phyloP scores from a whole-genome alignment of 2,797 vertebrate genomes.

The Chelon auratus region DNA sequence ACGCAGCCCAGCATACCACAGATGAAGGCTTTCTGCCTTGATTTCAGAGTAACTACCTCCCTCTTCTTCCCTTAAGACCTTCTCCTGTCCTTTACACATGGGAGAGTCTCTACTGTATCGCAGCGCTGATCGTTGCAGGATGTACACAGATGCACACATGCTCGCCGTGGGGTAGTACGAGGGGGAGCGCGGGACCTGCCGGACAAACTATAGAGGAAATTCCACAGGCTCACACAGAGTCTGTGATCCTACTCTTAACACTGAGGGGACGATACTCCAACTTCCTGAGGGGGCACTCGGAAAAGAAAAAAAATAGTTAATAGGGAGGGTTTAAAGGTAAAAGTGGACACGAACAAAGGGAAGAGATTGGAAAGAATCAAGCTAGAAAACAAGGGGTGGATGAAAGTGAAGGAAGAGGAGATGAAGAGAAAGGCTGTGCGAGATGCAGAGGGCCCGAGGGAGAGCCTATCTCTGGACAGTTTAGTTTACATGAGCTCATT shows the following conservation, averaged over 20 bases:
- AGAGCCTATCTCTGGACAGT: conserved; percentile 37
- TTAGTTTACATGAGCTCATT: conserved; percentile 69
- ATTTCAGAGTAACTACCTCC: conserved; percentile 2
- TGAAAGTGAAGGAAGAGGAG: conserved; percentile 53
- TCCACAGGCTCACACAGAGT: conserved; percentile 75
- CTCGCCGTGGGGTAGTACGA: conserved; percentile 37
- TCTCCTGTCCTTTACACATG: conserved; percentile 40
- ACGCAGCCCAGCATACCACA: not conserved
- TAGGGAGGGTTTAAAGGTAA: conserved; percentile 8
- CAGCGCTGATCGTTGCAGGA: conserved; percentile 45
- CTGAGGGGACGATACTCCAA: conserved; percentile 42
- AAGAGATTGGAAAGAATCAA: conserved; percentile 19
- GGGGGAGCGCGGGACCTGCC: conserved; percentile 45
- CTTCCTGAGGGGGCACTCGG: conserved; percentile 12
- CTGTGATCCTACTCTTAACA: conserved; percentile 44
- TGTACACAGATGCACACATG: conserved; percentile 60
- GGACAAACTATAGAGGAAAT: conserved; percentile 66
- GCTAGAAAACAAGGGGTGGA: conserved; percentile 25
- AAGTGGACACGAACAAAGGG: conserved; percentile 22
- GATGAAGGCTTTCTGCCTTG: conserved; percentile 13
- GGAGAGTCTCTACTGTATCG: conserved; percentile 26
- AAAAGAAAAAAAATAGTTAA: conserved; percentile 19
- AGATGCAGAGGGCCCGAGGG: conserved; percentile 40
- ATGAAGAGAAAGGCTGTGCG: conserved; percentile 22
- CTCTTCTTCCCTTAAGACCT: not conserved